Conservation (phyloP, 2,888 invertebrate genomes). For the Ctena decussata region DNA sequence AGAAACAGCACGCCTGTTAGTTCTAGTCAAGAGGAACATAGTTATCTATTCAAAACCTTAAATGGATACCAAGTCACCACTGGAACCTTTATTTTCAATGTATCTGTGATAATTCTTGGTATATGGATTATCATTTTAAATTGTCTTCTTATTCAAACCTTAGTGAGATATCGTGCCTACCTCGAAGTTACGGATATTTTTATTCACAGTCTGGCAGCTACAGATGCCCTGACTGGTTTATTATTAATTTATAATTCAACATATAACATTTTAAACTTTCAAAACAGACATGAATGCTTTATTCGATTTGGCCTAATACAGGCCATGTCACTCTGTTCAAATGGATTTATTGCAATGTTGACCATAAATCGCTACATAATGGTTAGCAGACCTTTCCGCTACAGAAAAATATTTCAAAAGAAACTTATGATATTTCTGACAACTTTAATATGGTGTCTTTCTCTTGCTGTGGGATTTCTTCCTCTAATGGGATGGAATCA, state of each 20-base stretch:
- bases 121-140: conserved; percentile 68
- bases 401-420: conserved; percentile 63
- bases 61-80: conserved; percentile 68
- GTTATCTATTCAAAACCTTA: conserved; percentile 51
- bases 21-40: conserved; percentile 3
- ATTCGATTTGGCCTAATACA: conserved; percentile 68
- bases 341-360: conserved; percentile 63
- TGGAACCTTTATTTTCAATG: conserved; percentile 43
- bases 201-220: conserved; percentile 68
- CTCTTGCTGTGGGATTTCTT: conserved; percentile 62
- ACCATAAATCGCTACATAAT: conserved; percentile 73
- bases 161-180: conserved; percentile 42
- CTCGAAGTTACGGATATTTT: conserved; percentile 68
- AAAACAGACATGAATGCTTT: conserved; percentile 69
- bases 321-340: conserved; percentile 62
- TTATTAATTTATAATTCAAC: conserved; percentile 69
- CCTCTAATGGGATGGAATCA: conserved; percentile 70
- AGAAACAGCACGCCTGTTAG: not conserved
- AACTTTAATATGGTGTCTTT: conserved; percentile 62
- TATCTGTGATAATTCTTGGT: conserved; percentile 55
- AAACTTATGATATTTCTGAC: conserved; percentile 48
- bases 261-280: conserved; percentile 76
- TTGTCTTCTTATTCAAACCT: conserved; percentile 62
- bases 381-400: conserved; percentile 66
- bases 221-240: conserved; percentile 72